Base-by-base conservation (phyloP, 92 coral and sea anemone genomes). In the Micromussa lordhowensis region DNA sequence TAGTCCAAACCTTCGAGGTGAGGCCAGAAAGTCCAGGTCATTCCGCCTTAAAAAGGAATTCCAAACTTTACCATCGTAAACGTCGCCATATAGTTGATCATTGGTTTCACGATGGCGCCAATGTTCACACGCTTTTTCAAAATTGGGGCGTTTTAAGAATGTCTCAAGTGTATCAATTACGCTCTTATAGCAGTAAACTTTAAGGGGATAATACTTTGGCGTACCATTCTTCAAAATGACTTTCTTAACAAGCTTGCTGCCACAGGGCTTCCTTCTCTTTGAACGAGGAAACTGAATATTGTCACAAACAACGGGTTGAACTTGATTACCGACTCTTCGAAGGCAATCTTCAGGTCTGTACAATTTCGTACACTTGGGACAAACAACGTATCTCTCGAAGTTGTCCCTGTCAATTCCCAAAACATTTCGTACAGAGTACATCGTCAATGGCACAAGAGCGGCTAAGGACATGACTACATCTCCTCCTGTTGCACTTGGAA, bases 11-110 rank as follows among this genome's bases (percentile, higher is more conserved):
- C 21, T 90, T 93, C 1, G 91, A 38, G 85, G 83, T 80, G 24
- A 86, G 53, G 17, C 92, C 96, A 75, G 31, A 91, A 58, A 85
- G 53, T 28, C 74, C 75, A 0, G 91, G 89, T 24, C 59, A 55
- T 55, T 55, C 59, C 59, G 14, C 14, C 59, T 5, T 5, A 5
- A 18, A 13, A 55, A 55, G 17, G 68, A 55, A n/a, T 90, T 90
- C 95, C 93, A 90, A 15, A 86, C 83, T 28, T 76, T 66, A 17
- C 95, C 93, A 58, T 92, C 93, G n/a, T 89, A 90, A 38, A 86
- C 91, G 51, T 92, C 93, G 26, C 85, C 87, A 64, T 78, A 92
- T 26, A 77, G 26, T 26, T 78, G 61, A 3, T 85, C 87, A 17
- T 81, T 58, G 5, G 83, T 72, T 26, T 63, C 17, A 53, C 84